These are phyloP conservation scores for Neoascia interrupta DNA, from an alignment of 2,888 invertebrate genomes.

Conservation along the genomic window DNA sequence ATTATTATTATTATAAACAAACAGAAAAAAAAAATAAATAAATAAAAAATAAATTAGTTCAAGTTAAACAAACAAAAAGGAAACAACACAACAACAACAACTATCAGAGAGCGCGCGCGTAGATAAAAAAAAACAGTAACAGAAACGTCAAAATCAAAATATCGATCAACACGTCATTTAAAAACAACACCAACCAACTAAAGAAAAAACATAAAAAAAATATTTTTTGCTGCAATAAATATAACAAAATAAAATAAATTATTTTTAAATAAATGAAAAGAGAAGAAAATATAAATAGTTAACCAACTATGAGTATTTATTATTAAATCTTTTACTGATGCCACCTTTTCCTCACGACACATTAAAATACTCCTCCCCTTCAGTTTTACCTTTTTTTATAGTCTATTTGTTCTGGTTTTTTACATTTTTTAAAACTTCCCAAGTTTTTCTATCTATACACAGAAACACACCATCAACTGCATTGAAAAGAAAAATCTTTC, in stretches of 20 bases:
- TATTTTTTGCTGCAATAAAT: slow-evolving; percentile 56
- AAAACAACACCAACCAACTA: slow-evolving; percentile 18
- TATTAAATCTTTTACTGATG: slow-evolving; percentile 59
- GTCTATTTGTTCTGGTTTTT: slow-evolving; percentile 22
- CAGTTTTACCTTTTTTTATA: slow-evolving; percentile 1
- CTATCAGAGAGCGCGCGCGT: slow-evolving; percentile 40
- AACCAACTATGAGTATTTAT: slow-evolving; percentile 66
- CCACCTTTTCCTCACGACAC: not conserved
- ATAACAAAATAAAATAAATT: slow-evolving; percentile 29
- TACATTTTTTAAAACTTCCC: slow-evolving; percentile 20
- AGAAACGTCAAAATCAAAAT: slow-evolving; percentile 2
- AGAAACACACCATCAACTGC: slow-evolving; percentile 21
- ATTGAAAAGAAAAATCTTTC: slow-evolving; percentile 38
- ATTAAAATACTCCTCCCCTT: not conserved
- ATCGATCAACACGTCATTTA: slow-evolving; percentile 18
- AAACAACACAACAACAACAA: slow-evolving; percentile 44
- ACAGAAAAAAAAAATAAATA: slow-evolving; percentile 18
- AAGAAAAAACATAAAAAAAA: slow-evolving; percentile 1
- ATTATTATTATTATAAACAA: slow-evolving; percentile 74
- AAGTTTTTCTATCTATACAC: slow-evolving; percentile 25
- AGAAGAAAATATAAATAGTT: slow-evolving; percentile 45
- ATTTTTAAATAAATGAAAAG: slow-evolving; percentile 52
- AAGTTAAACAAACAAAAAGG: slow-evolving; percentile 45
- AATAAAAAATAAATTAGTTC: slow-evolving; percentile 60
- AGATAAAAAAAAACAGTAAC: slow-evolving; percentile 36